These are phyloP conservation scores for Nephrocerus scutellatus DNA, from an alignment of 2,888 invertebrate genomes.

Conservation along the genomic window DNA sequence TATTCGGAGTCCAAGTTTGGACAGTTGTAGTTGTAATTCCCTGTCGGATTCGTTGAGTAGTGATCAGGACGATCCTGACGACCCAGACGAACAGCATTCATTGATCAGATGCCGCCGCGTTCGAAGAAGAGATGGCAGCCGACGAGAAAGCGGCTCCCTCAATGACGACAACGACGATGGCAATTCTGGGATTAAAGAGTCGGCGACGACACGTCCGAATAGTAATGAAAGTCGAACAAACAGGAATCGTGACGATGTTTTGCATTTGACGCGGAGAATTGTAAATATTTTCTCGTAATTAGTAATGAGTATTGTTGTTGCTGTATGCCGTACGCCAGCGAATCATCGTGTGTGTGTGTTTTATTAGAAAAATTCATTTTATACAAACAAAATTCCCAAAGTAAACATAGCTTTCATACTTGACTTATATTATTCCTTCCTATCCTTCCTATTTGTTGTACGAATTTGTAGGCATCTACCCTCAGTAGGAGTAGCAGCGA, in stretches of 20 bases:
- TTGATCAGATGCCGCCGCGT: slow-evolving; percentile 2
- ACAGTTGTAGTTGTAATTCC: slow-evolving; percentile 22
- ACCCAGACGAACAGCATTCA: slow-evolving; percentile 3
- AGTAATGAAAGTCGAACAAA: slow-evolving; percentile 17
- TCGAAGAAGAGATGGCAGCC: slow-evolving; percentile 14
- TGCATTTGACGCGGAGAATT: slow-evolving; percentile 39
- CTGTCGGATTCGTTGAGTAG: slow-evolving; percentile 12
- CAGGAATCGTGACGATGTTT: slow-evolving; percentile 23
- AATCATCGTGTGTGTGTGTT: too few relatives aligned
- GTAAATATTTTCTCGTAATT: slow-evolving; percentile 25
- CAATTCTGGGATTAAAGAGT: slow-evolving; percentile 6
- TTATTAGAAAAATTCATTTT: too few relatives aligned
- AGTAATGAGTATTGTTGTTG: neutral
- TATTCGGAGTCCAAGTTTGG: too few relatives aligned
- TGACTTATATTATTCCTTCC: too few relatives aligned
- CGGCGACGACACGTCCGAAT: slow-evolving; percentile 4
- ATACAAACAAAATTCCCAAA: too few relatives aligned
- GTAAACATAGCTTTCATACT: too few relatives aligned
- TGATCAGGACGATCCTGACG: slow-evolving; percentile 21
- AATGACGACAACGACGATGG: slow-evolving; percentile 15
- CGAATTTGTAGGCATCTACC: too few relatives aligned
- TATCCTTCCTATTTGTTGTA: too few relatives aligned
- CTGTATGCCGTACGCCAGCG: too few relatives aligned
- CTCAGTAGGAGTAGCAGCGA: too few relatives aligned
- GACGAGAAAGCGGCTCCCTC: slow-evolving; percentile 8